Evolutionary conservation across 2,797 vertebrate species (phyloP), one percentile per base, ranked within the genome.

Genomic region (Micromesistius poutassou): DNA sequence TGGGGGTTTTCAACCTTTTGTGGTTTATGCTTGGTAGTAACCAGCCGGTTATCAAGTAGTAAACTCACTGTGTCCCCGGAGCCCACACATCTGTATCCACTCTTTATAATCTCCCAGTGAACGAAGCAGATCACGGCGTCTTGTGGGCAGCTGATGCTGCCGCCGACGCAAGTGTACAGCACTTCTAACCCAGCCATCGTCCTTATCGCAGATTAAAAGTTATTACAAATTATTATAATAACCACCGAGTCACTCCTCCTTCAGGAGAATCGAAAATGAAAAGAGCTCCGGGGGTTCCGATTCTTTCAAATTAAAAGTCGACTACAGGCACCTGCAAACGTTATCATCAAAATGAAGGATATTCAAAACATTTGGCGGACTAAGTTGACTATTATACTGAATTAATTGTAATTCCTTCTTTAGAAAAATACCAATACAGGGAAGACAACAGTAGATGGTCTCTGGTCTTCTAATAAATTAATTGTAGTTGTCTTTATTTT

Each of bases 91-190:
- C 83, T 78, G 50, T 79, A 89, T 35, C 93, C 93, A 0, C 73
- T 83, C 74, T 91, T 90, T 38, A 95, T 91, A 74, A 94, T 81
- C 72, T 94, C 93, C 94, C 94, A 95, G 87, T 95, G 94, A 7
- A 94, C 90, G 30, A 95, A 92, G 74, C 92, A 93, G 38, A 95
- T 90, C 1, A 92, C 81, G 1, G 87, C 93, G 81, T 95, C 94
- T 73, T 94, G 92, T 0, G 93, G 83, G 70, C 88, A 89, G 28
- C 55, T 82, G 30, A 95, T 76, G 8, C 79, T 78, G 76, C 76
- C 80, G 4, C 86, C 70, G 0, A 92, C 87, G 14, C 84, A 87
- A 28, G 76, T 82, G 38, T 89, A 95, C 2, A 95, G 40, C 66
- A 94, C 81, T 85, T 95, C 93, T 1, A 95, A 74, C 0, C 94